These are phyloP conservation scores for Hyposoter dolosus DNA, from an alignment of 2,888 invertebrate genomes.

Conservation along the genomic window DNA sequence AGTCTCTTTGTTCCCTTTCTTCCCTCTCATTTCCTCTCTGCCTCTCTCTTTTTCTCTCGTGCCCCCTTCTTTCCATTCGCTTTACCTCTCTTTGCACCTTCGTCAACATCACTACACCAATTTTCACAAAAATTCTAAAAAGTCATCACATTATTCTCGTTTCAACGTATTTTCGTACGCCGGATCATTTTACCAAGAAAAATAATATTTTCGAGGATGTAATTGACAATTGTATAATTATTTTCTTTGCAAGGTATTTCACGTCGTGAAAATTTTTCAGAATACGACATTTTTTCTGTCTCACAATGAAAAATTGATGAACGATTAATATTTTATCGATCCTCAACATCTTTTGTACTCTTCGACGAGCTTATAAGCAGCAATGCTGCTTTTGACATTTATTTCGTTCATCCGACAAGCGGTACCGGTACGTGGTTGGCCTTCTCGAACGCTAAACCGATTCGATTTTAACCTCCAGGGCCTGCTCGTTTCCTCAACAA, in stretches of 20 bases:
- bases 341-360: not conserved
- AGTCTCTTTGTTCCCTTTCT: slow-evolving; percentile 71
- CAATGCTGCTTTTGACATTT: not conserved
- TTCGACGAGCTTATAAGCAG: not conserved
- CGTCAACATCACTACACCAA: not conserved
- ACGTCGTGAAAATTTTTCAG: not conserved
- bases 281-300: not conserved
- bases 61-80: not conserved
- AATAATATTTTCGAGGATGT: not conserved
- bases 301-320: not conserved
- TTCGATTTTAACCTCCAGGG: slow-evolving; percentile 58
- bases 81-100: not conserved
- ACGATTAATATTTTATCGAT: not conserved
- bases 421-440: slow-evolving; percentile 5
- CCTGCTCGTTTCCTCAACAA: slow-evolving; percentile 47
- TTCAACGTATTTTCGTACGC: not conserved
- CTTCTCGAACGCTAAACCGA: slow-evolving; percentile 46
- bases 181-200: not conserved
- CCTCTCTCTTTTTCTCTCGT: not conserved
- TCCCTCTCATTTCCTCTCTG: not conserved
- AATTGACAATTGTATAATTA: slow-evolving; percentile 25
- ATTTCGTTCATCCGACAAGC: not conserved
- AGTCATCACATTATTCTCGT: not conserved
- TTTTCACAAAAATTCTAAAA: not conserved
- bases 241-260: slow-evolving; percentile 2